Percentiles rank a stretch among this genome's conserved stretches.
Evolutionary conservation across 2,113 vertebrate species (phyloP).

Genomic region (Oxyruncus cristatus): DNA sequence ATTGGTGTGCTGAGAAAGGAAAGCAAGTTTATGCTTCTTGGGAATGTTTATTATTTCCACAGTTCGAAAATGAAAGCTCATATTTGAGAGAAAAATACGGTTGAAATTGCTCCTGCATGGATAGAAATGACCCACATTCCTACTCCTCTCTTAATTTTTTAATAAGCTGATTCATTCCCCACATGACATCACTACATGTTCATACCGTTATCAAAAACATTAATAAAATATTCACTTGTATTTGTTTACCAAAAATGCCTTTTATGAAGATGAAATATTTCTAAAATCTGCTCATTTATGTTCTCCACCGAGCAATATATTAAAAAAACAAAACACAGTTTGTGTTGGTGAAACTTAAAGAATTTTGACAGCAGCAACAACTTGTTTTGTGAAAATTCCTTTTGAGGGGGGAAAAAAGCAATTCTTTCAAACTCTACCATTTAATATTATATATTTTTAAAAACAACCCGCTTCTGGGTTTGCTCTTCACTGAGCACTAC

Average conservation of each 20-base stretch:
- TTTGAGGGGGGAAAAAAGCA: neutral
- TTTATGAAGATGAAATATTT: conserved; percentile 37
- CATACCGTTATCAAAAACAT: neutral
- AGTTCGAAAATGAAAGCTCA: neutral
- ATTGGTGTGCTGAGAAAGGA: neutral
- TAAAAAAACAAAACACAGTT: neutral
- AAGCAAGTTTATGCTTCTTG: neutral
- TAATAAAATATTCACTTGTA: conserved; percentile 43
- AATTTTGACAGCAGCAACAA: conserved; percentile 25
- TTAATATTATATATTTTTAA: neutral
- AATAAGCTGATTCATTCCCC: conserved; percentile 6
- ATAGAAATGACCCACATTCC: conserved; percentile 23
- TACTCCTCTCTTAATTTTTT: conserved; percentile 6
- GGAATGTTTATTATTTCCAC: neutral
- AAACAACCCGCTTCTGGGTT: neutral
- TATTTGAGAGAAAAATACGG: neutral
- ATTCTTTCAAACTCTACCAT: neutral
- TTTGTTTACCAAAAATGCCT: conserved; percentile 47
- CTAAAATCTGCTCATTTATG: neutral
- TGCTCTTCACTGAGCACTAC: rapidly evolving
- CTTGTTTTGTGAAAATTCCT: neutral
- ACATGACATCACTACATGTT: neutral
- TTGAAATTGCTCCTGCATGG: neutral
- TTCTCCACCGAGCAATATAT: neutral
- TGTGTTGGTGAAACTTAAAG: neutral